phyloP scores from a whole-genome alignment of 2,888 invertebrate species.

The Hipparchia sbordonii region DNA sequence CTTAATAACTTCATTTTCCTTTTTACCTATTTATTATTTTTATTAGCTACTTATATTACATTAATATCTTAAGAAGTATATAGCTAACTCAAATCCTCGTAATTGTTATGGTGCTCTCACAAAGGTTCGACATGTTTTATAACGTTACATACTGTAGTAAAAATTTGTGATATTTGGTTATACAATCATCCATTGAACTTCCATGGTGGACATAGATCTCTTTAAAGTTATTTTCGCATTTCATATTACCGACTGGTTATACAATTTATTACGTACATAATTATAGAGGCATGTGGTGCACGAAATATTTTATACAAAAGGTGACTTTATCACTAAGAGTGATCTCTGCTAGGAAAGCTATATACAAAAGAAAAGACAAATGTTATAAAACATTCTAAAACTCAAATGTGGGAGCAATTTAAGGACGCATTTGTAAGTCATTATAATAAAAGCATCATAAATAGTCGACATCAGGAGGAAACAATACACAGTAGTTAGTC shows the following conservation, averaged over 20 bases:
- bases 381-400: not conserved
- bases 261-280: too few species aligned
- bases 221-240: not conserved
- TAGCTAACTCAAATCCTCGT: constrained; percentile 60
- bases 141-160: not conserved
- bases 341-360: too few species aligned
- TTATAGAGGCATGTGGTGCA: too few species aligned
- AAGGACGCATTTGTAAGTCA: constrained; percentile 59
- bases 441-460: constrained; percentile 67
- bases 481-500: constrained; percentile 61
- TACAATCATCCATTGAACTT: too few species aligned
- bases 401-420: not conserved
- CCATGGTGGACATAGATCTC: too few species aligned
- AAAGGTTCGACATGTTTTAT: not conserved
- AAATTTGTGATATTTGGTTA: too few species aligned
- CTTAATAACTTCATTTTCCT: constrained; percentile 19
- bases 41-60: constrained; percentile 22
- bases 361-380: not conserved
- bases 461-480: constrained; percentile 62
- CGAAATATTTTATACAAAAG: too few species aligned
- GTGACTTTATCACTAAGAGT: too few species aligned
- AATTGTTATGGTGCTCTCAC: constrained; percentile 46
- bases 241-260: too few species aligned
- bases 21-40: constrained; percentile 1
- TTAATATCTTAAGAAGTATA: constrained; percentile 16